phyloP scores from a whole-genome alignment of 2,888 invertebrate genomes.

The Halictus quadricinctus region DNA sequence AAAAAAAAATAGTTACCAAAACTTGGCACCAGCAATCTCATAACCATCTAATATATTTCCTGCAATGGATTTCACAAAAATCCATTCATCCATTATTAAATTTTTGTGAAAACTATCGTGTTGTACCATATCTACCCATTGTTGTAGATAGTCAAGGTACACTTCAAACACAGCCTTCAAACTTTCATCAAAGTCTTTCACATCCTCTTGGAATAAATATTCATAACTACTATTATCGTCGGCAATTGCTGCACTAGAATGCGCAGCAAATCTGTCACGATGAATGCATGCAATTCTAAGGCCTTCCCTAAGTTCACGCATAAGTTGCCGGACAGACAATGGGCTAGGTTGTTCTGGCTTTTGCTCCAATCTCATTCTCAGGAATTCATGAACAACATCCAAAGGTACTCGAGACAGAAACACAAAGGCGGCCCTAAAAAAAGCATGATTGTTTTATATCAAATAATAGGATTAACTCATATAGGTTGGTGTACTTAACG shows the following conservation, averaged over 20 bases:
- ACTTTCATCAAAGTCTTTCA: constrained; percentile 90
- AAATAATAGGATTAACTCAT: background rate
- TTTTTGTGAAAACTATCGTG: constrained; percentile 88
- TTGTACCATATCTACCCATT: constrained; percentile 89
- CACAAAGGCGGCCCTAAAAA: constrained; percentile 88
- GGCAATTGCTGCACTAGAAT: constrained; percentile 85
- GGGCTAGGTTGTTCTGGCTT: constrained; percentile 92
- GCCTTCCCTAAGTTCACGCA: constrained; percentile 95
- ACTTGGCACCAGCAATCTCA: constrained; percentile 89
- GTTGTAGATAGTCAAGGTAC: constrained; percentile 93
- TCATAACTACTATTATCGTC: constrained; percentile 82
- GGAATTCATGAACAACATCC: constrained; percentile 96
- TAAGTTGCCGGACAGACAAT: constrained; percentile 93
- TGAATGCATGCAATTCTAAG: constrained; percentile 92
- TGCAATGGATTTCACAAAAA: constrained; percentile 91
- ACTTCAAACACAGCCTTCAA: constrained; percentile 90
- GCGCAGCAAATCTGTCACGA: constrained; percentile 89
- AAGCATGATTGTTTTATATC: background rate
- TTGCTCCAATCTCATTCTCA: constrained; percentile 92
- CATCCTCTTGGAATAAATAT: constrained; percentile 84
- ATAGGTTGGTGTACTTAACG: background rate
- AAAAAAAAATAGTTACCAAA: constrained; percentile 85
- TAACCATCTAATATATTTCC: constrained; percentile 90
- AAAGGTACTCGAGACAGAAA: constrained; percentile 93
- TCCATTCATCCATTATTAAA: constrained; percentile 94